phyloP scores from a whole-genome alignment of 2,888 invertebrate species.

The Oscheius sp. region DNA sequence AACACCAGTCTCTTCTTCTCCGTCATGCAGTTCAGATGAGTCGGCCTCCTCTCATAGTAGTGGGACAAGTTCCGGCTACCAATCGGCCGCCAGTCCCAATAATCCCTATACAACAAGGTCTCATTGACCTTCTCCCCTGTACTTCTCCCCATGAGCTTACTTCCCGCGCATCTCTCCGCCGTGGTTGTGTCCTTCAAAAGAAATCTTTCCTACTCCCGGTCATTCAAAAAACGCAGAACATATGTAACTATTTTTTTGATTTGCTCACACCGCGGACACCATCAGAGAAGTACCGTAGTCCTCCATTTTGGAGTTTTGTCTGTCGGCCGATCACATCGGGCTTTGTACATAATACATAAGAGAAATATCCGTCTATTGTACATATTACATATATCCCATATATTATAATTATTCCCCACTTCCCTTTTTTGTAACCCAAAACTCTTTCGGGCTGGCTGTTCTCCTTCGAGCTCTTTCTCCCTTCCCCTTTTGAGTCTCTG shows the following conservation, averaged over 20 bases:
- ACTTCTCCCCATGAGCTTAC: neutral
- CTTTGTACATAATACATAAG: neutral
- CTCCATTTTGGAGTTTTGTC: neutral
- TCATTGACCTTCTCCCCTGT: neutral
- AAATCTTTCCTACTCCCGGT: too few species aligned
- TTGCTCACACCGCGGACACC: constrained; percentile 11
- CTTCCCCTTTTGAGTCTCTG: neutral
- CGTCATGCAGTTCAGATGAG: neutral
- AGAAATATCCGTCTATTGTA: constrained; percentile 2
- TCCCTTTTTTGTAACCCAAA: neutral
- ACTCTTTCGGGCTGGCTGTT: constrained; percentile 6
- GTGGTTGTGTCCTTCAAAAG: constrained; percentile 18
- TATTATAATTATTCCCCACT: neutral
- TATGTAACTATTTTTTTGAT: too few species aligned
- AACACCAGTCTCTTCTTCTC: neutral
- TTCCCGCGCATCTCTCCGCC: neutral
- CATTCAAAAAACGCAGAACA: too few species aligned
- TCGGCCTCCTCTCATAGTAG: constrained; percentile 8
- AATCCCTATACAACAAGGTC: neutral
- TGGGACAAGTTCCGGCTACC: neutral
- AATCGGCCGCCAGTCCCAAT: too few species aligned
- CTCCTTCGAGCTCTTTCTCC: constrained; percentile 2
- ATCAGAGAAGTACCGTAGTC: neutral
- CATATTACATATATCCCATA: neutral
- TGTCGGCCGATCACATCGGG: constrained; percentile 2